Evolutionary conservation across 2,888 invertebrate genomes (phyloP), one percentile per base, ranked within the genome.

Genomic region (Platycheirus albimanus): DNA sequence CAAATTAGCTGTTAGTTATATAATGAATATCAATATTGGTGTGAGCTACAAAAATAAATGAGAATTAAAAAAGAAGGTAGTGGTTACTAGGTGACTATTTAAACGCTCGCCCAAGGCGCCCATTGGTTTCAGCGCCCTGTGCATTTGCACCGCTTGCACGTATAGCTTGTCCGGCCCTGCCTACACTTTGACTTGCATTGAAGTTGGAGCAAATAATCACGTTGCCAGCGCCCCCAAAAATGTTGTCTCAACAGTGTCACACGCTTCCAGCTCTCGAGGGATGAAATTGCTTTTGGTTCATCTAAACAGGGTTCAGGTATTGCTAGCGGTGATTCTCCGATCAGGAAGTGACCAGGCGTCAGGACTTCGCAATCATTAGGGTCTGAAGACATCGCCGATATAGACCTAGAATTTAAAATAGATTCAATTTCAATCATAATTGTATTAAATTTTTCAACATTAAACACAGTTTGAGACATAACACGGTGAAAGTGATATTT

Each of bases 401-500:
- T 5, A n/a, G 38, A 13, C n/a, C 38, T 38, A n/a, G 38, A 38
- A 38, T 38, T 38, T 3, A 38, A n/a, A 38, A 38, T n/a, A 38
- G 38, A 38, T 38, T 38, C 38, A 38, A 13, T 24, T 24, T 24
- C 5, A 17, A 36, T 36, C 3, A 19, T 19, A 13, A 28, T n/a
- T 24, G 49, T 66, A 36, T 63, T 33, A n/a, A 49, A 63, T n/a
- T 10, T 5, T 67, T 33, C 8, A 54, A 30, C 28, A 67, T 67
- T 52, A 11, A 54, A 36, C 3, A 36, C 11, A 36, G 36, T 36
- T 36, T 36, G 10, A 11, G 36, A 36, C 24, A 24, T 24, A 24
- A 24, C 24, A 6, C n/a, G 36, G 11, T n/a, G 36, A 36, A 36
- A 36, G 11, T n/a, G 3, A 36, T 11, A 36, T n/a, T 36, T 36